Percentiles rank a stretch among this genome's conserved stretches.
These are phyloP conservation scores for Trematomus bernacchii DNA, from an alignment of 2,797 vertebrate genomes.

Conservation along the genomic window DNA sequence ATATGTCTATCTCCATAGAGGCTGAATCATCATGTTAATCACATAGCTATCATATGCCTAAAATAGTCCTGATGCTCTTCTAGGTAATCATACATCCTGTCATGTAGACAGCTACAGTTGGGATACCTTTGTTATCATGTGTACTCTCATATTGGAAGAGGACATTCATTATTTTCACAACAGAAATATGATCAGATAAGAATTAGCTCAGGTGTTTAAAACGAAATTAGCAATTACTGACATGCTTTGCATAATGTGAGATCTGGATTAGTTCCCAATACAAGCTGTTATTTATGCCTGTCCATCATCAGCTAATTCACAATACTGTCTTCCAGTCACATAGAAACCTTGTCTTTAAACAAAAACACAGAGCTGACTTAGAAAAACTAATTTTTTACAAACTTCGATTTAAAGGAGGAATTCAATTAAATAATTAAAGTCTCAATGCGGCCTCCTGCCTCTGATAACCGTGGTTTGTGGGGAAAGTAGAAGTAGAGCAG, in stretches of 20 bases:
- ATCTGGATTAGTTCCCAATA: slow-evolving; percentile 41
- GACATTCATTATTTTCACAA: no score
- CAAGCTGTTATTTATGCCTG: slow-evolving; percentile 46
- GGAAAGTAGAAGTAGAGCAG: slow-evolving; percentile 10
- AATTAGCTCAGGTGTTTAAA: slow-evolving; percentile 53
- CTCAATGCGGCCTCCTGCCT: slow-evolving; percentile 26
- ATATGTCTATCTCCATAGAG: no score
- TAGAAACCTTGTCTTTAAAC: slow-evolving; percentile 26
- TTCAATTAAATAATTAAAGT: slow-evolving; percentile 21
- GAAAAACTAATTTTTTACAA: no score
- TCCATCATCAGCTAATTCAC: slow-evolving; percentile 31
- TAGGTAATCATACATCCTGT: no score
- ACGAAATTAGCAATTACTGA: slow-evolving; percentile 46
- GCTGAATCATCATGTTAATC: no score
- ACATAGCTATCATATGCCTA: no score
- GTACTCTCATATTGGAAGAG: no score
- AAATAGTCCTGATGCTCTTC: no score
- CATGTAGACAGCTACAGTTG: no score
- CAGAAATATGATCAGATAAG: slow-evolving; percentile 65
- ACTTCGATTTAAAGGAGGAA: slow-evolving; percentile 19
- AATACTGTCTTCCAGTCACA: slow-evolving; percentile 28
- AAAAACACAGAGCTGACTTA: slow-evolving; percentile 10
- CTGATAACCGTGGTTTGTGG: slow-evolving; percentile 33
- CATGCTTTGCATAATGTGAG: slow-evolving; percentile 58
- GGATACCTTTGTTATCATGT: no score